phyloP scores from a whole-genome alignment of 2,113 vertebrate genomes.

The Oryzias curvinotus region DNA sequence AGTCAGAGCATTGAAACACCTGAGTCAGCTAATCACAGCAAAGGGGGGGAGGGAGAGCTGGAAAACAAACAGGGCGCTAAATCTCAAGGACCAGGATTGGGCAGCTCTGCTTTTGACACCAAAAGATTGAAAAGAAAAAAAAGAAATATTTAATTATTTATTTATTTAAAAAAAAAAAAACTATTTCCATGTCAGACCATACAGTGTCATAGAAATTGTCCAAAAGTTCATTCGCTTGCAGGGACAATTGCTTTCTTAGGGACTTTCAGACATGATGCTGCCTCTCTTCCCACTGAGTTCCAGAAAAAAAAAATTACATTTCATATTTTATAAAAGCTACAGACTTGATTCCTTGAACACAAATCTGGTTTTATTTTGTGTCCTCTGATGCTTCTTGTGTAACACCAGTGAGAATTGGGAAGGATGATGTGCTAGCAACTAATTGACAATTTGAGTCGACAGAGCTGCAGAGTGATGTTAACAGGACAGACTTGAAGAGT shows the following conservation, averaged over 20 bases:
- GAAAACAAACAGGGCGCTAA: too few relatives aligned
- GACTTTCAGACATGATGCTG: neutral
- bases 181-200: neutral
- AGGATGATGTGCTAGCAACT: neutral
- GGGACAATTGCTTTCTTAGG: neutral
- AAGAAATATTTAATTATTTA: too few relatives aligned
- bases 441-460: constrained; percentile 1
- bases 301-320: neutral
- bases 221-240: neutral
- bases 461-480: neutral
- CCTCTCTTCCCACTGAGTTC: neutral
- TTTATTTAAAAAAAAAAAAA: too few relatives aligned
- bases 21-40: too few relatives aligned
- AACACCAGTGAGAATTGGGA: constrained; percentile 18
- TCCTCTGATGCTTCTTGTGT: constrained; percentile 1
- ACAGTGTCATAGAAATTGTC: constrained; percentile 5
- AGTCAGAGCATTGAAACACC: too few relatives aligned
- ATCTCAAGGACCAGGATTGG: too few relatives aligned
- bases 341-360: neutral
- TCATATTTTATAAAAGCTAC: neutral
- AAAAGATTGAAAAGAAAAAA: too few relatives aligned
- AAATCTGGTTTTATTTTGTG: neutral
- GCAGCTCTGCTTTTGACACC: too few relatives aligned
- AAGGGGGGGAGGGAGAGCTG: too few relatives aligned
- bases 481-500: constrained; percentile 3